Base-by-base conservation (phyloP, 2,888 invertebrate genomes). In the Agrochola macilenta region DNA sequence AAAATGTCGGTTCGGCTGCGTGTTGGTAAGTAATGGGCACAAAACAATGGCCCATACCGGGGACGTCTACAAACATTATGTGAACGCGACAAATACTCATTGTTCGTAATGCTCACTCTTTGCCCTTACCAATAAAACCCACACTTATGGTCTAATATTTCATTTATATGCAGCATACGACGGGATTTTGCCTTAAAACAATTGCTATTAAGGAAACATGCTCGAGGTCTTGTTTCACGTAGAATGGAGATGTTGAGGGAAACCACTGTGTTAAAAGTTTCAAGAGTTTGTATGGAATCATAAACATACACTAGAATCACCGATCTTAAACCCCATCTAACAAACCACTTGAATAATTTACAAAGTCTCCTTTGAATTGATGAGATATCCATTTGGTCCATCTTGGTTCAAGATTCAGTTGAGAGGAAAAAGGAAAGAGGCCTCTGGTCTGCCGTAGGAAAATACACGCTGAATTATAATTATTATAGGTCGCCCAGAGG, bases 31-130 rank as follows among this genome's bases (percentile, higher is more conserved):
- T 81, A 85, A 82, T 78, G 75, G 73, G 30, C 76, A 52, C 64
- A 71, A 83, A 90, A 91, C 91, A 91, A 91, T 91, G 83, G 89
- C 75, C 76, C 88, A 84, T 90, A 85, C 82, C 65, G 30, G 64
- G 64, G 63, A 46, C 78, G 76, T 80, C 77, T 81, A 80, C 89
- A 85, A 89, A 89, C 89, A 89, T 83, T 75, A 88, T 78, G 84
- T 82, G 83, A 75, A 69, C 80, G 58, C 83, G 78, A 88, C 88
- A 89, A 88, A 87, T 88, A 85, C 79, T 86, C 86, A 90, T 91
- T 91, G 91, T 92, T 90, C 88, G 82, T 79, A 81, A 84, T 86
- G 84, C 88, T 77, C 79, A 86, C 86, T 79, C 83, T 79, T 74
- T 81, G 61, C 74, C 83, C 68, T 78, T 69, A 79, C 76, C 83